Evolutionary conservation across 2,797 vertebrate species (phyloP).

Genomic region (Coregonus sp.): DNA sequence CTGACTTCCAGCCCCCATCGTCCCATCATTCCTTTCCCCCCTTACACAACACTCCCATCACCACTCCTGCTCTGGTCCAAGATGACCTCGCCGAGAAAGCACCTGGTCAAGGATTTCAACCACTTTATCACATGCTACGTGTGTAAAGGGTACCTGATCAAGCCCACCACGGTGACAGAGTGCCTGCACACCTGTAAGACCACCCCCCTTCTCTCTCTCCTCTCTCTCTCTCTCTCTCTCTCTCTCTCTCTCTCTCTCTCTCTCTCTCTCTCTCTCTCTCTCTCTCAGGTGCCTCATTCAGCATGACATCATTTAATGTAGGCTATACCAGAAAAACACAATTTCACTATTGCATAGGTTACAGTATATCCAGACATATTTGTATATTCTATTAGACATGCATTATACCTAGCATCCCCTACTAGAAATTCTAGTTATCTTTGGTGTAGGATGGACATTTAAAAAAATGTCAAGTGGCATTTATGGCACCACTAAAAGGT

Average conservation of each 20-base stretch:
- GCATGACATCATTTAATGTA: too few relatives aligned
- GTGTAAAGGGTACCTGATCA: conserved; percentile 96
- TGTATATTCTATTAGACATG: not conserved
- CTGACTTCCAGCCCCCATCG: conserved; percentile 10
- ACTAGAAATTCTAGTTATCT: not conserved
- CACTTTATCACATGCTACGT: conserved; percentile 95
- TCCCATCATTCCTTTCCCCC: not conserved
- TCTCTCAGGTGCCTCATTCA: not conserved
- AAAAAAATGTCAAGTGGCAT: not conserved
- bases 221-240: too few relatives aligned
- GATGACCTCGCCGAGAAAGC: conserved; percentile 71
- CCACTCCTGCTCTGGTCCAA: conserved; percentile 20
- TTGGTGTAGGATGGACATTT: not conserved
- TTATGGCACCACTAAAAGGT: not conserved
- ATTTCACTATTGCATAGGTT: not conserved
- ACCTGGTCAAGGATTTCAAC: conserved; percentile 95
- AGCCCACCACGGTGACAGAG: conserved; percentile 95
- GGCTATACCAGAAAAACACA: not conserved
- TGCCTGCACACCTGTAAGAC: conserved; percentile 98
- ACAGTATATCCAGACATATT: not conserved
- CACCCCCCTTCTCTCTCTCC: not conserved
- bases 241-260: not conserved
- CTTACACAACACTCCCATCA: conserved; percentile 1
- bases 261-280: not conserved
- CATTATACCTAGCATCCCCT: not conserved